Base-by-base conservation (phyloP, 2,797 vertebrate species). In the Xenentodon cancila region DNA sequence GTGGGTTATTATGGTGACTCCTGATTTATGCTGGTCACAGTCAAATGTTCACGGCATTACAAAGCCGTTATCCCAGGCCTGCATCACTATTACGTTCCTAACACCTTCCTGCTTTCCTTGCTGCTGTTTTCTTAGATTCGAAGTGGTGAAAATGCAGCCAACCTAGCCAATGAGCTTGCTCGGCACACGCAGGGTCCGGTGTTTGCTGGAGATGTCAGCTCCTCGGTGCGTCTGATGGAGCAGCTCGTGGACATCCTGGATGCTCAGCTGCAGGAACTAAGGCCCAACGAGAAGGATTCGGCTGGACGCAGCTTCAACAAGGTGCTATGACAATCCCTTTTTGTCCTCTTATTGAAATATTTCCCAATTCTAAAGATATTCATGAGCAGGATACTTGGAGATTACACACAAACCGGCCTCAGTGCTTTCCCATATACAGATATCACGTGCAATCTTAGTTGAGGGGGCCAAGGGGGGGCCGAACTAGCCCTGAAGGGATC, bases 271-370 rank as follows among this genome's bases (percentile, higher is more conserved):
- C 97, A 99, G 86, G 98, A 98, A 57, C 92, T 98, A 65, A 90
- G 92, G 27, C 97, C 97, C 62, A 98, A 92, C 51, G 97, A 99
- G 85, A 99, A 99, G 85, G 98, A 99, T 90, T 96, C 98, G 0
- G 95, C 96, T 37, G 97, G 98, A 66, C 94, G 97, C 85, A 99
- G 97, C 91, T 99, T 99, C 87, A 99, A 97, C 94, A 99, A 99
- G 96, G 98, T 99, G 93, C 73, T 59, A 72, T 77, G 71, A 68
- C 69, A 71, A 65, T 65, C 62, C 52, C 68, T 51, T 63, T 66
- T 55, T 56, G 57, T n/a, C 61, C 73, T 65, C 63, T 75, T 60
- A 37, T 78, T 77, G 61, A 59, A 77, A 57, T 50, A 46, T 71
- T 53, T 57, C 53, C 67, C 27, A 18, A 59, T 68, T 76, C 73